A percentile compares a stretch with the other conserved stretches of the same genome.
phyloP scores from a whole-genome alignment of 1,140 invertebrate genomes.

The Eufriesea mexicana region DNA sequence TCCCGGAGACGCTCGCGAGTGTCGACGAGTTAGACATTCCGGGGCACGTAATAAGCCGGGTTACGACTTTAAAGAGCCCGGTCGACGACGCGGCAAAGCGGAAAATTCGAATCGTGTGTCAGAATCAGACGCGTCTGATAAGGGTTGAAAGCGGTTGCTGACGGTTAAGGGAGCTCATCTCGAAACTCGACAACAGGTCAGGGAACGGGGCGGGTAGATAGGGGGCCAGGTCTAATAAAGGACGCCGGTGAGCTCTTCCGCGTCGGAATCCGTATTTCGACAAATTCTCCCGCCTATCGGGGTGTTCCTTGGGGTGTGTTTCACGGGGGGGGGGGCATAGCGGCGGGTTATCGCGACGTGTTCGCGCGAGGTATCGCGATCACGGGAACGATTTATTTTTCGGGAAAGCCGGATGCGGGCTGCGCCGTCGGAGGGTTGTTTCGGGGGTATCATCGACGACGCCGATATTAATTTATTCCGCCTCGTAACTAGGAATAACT shows the following conservation, averaged over 20 bases:
- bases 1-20: neutral
- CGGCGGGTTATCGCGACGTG: too few relatives aligned
- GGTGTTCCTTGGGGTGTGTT: too few relatives aligned
- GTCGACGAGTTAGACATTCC: constrained; percentile 31
- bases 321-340: too few relatives aligned
- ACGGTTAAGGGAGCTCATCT: constrained; percentile 48
- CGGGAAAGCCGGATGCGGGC: neutral
- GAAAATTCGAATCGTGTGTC: constrained; percentile 64
- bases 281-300: neutral
- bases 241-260: neutral
- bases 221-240: constrained; percentile 23
- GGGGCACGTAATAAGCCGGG: constrained; percentile 40
- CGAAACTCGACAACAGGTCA: constrained; percentile 46
- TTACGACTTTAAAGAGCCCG: constrained; percentile 52
- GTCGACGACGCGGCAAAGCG: constrained; percentile 25
- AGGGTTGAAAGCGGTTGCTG: constrained; percentile 59
- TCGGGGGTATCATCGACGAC: neutral
- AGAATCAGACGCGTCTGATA: constrained; percentile 65
- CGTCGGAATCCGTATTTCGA: neutral
- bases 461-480: constrained; percentile 26
- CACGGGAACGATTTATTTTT: neutral
- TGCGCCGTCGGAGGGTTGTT: neutral
- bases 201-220: constrained; percentile 22
- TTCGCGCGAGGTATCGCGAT: neutral
- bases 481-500: constrained; percentile 17